These are phyloP conservation scores for Willowsia nigromaculata DNA, from an alignment of 2,888 invertebrate genomes.

Conservation along the genomic window DNA sequence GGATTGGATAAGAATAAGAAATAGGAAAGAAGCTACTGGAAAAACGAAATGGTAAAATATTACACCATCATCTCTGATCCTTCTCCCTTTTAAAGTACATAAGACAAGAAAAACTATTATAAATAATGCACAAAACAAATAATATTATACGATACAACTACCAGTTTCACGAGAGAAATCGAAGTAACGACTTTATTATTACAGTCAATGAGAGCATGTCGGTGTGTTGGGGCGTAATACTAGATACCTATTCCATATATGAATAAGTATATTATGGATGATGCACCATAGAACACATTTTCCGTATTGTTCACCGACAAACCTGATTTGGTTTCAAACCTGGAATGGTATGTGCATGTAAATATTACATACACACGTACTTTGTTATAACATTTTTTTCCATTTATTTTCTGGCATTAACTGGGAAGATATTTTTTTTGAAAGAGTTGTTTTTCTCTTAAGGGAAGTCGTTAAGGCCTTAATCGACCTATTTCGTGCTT, in stretches of 20 bases:
- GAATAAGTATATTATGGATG: background rate
- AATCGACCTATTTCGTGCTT: constrained; percentile 64
- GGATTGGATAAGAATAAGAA: constrained; percentile 16
- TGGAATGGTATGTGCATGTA: background rate
- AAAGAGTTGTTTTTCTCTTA: constrained; percentile 34
- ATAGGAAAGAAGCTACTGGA: constrained; percentile 34
- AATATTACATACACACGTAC: background rate
- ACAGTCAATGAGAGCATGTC: constrained; percentile 1
- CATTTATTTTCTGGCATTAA: constrained; percentile 22
- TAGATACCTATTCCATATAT: background rate
- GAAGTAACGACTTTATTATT: constrained; percentile 27
- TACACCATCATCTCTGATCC: background rate
- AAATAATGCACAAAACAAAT: constrained; percentile 39
- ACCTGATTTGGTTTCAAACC: background rate
- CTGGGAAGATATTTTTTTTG: background rate
- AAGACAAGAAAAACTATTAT: constrained; percentile 40
- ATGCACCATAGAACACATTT: background rate
- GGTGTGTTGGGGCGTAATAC: background rate
- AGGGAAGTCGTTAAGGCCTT: constrained; percentile 62
- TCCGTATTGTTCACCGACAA: background rate
- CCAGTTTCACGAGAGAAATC: constrained; percentile 3
- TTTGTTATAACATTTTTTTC: background rate
- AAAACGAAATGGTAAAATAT: constrained; percentile 5
- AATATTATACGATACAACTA: background rate
- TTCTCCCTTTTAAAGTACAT: background rate